Conservation (phyloP, 2,797 vertebrate genomes). For the Heliangelus exortis region DNA sequence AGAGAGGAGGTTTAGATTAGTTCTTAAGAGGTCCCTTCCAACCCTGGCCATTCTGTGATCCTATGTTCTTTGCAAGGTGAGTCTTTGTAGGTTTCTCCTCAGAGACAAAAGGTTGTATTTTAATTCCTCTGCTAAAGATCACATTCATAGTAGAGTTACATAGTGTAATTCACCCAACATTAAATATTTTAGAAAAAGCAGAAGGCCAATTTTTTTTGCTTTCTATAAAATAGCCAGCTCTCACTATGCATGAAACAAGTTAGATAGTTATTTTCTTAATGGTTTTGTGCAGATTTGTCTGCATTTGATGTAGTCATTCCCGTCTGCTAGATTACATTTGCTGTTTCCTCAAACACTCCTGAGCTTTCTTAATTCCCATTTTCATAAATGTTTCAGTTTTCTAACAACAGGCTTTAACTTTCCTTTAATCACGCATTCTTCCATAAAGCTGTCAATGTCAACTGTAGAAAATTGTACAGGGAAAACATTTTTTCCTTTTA, state of each 20-base stretch:
- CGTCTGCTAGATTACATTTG: not conserved
- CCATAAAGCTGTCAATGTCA: not conserved
- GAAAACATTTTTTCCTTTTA: not conserved
- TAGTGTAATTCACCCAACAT: not conserved
- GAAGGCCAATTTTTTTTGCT: not conserved
- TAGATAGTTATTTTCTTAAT: not conserved
- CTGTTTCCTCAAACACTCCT: not conserved
- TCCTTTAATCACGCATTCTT: not conserved
- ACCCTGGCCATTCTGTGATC: too few species aligned
- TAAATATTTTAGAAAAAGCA: not conserved
- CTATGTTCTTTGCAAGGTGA: not conserved
- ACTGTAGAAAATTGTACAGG: not conserved
- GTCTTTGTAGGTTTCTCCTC: not conserved
- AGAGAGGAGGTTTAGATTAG: too few species aligned
- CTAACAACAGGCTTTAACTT: not conserved
- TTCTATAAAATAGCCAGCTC: not conserved
- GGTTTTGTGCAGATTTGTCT: not conserved
- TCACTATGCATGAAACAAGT: not conserved
- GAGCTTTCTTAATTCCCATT: not conserved
- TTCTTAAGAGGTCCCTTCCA: too few species aligned
- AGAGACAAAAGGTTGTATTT: not conserved
- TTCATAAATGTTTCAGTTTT: slow-evolving; percentile 32
- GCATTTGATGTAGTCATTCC: not conserved
- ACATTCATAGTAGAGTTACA: not conserved
- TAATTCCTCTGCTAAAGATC: not conserved